Evolutionary conservation across 2,888 invertebrate species (phyloP), one percentile per base, ranked within the genome.

Genomic region (Cantharis rustica): DNA sequence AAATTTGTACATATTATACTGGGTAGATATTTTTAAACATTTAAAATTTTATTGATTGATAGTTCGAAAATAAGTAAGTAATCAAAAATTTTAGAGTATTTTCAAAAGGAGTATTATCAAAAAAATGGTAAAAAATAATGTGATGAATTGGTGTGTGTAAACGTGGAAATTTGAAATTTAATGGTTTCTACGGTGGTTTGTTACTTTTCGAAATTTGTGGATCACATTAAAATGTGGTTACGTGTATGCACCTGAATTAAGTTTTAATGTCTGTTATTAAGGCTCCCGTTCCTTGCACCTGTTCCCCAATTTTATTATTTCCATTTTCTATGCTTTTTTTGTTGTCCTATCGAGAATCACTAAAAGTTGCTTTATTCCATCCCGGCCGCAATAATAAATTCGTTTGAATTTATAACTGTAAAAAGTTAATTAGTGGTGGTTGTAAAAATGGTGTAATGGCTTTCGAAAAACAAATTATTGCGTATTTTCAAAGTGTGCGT

Each of bases 401-500:
- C n/a, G 63, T 66, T 66, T 66, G 17, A 23, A 66, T 66, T 66
- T 17, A 11, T 23, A 66, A 20, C 20, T 66, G 17, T 63, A 63
- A 63, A 66, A 66, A 20, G 20, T 17, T n/a, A 20, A 16, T n/a
- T 23, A 16, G 15, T 66, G 64, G 64, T 20, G 64, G 17, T 16
- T 20, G 13, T 23, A 66, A 66, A 69, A 69, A 69, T 26, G 10
- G 69, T 13, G 47, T 15, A 27, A 69, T 69, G 27, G 69, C 64
- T 23, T 20, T 20, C 64, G 13, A 66, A 66, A 66, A 66, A 23
- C 20, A 27, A 27, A 68, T 68, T 27, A 68, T 26, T 68, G 68
- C 68, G 69, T 68, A 73, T 75, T 75, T 75, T 75, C 70, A 75
- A 71, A 71, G 61, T 77, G 79, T 79, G 77, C 79, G 79, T 80